Percentiles rank a stretch among this genome's conserved stretches.
Evolutionary conservation across 2,113 vertebrate genomes (phyloP).

Genomic region (Stigmatopora argus): DNA sequence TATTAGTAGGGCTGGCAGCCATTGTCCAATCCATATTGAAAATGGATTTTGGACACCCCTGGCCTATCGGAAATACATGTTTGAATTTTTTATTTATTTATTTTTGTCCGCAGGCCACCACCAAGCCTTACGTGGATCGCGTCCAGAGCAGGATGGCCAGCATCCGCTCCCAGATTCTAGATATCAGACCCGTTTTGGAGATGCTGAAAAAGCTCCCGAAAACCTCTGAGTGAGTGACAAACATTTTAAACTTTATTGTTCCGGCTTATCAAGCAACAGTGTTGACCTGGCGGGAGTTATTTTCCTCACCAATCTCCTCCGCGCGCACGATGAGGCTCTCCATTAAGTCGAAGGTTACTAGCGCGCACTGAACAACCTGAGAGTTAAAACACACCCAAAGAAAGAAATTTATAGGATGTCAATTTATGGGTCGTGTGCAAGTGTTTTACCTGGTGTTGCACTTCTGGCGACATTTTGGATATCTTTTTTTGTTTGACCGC

Average conservation of each 20-base stretch:
- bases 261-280: constrained; percentile 14
- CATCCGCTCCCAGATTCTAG: constrained; percentile 75
- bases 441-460: constrained; percentile 78
- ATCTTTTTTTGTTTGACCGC: constrained; percentile 71
- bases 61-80: no score
- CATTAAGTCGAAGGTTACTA: constrained; percentile 94
- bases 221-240: not conserved
- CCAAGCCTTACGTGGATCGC: constrained; percentile 75
- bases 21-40: no score
- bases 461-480: constrained; percentile 76
- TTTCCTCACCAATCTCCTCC: constrained; percentile 84
- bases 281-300: constrained; percentile 19
- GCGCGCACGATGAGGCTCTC: constrained; percentile 87
- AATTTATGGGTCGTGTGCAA: not conserved
- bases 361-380: constrained; percentile 85
- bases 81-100: not conserved
- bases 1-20: no score
- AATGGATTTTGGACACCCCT: no score
- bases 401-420: not conserved
- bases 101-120: constrained; percentile 71
- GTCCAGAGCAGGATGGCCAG: constrained; percentile 73
- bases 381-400: no score
- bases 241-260: not conserved
- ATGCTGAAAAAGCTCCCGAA: constrained; percentile 59
- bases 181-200: constrained; percentile 80